Evolutionary conservation across 2,888 invertebrate genomes (phyloP).

Genomic region (Ypsolopha scabrella): DNA sequence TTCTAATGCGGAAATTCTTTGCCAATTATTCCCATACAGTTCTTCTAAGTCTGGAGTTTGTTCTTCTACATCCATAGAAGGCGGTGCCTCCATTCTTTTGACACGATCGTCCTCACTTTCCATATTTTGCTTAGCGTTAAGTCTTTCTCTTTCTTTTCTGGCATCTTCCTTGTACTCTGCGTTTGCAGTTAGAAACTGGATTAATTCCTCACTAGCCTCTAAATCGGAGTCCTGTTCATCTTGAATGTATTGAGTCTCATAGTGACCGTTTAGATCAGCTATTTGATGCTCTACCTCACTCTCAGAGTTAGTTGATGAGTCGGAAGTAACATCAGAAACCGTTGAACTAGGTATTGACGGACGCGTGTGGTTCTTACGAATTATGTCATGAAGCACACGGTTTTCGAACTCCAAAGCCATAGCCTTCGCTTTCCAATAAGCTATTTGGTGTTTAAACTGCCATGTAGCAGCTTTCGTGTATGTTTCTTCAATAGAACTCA

Average conservation of each 20-base stretch:
- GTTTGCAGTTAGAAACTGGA: conserved; percentile 72
- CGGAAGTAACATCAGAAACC: conserved; percentile 9
- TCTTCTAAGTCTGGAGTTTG: conserved; percentile 44
- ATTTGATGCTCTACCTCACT: conserved; percentile 8
- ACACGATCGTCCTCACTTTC: conserved; percentile 16
- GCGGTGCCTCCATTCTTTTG: conserved; percentile 20
- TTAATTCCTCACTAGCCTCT: conserved; percentile 73
- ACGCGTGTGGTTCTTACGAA: conserved; percentile 32
- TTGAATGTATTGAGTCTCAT: conserved; percentile 16
- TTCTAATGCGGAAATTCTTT: conserved; percentile 80
- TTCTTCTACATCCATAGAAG: conserved; percentile 29
- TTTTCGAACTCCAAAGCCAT: conserved; percentile 71
- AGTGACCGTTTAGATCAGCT: conserved; percentile 12
- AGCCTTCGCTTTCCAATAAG: conserved; percentile 73
- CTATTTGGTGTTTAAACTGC: conserved; percentile 69
- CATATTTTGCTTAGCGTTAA: conserved; percentile 21
- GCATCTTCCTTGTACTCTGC: conserved; percentile 63
- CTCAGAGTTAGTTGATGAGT: conserved; percentile 3
- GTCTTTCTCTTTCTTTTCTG: conserved; percentile 29
- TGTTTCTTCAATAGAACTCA: conserved; percentile 52
- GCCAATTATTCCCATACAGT: conserved; percentile 75
- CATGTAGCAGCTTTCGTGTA: conserved; percentile 49
- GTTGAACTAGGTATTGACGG: conserved; percentile 14
- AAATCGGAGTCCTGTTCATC: conserved; percentile 37
- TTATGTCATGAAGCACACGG: conserved; percentile 59